Evolutionary conservation across 2,797 vertebrate species (phyloP), one percentile per base, ranked within the genome.

Genomic region (Pelochelys cantorii): DNA sequence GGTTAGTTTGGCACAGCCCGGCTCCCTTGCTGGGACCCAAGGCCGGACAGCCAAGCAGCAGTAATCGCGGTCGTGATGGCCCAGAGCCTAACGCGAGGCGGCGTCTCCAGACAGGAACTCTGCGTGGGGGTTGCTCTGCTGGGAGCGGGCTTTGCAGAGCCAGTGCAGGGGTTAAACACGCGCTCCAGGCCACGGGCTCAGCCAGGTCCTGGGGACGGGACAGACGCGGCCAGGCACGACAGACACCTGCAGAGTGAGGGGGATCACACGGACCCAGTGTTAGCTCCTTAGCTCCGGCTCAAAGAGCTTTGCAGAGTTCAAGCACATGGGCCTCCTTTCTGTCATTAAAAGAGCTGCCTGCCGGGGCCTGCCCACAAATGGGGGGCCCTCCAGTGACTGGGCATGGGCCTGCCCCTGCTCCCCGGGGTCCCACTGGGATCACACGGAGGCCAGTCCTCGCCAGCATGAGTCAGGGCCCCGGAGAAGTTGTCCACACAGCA

Each of bases 101-200:
- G 37, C 22, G 11, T 42, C 25, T 23, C 23, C 71, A 25, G 71
- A 12, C 23, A 42, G 71, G 37, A 92, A 79, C 78, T 5, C 3
- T 0, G 0, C 57, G 0, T 0, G 15, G 37, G 13, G 25, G 7
- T 18, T 0, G 0, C 3, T 65, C 74, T 25, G 3, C 13, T 15
- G 86, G 85, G 23, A 77, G 68, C 4, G 0, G 0, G 0, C 0
- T 14, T 48, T 56, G 53, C 31, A 42, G 74, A 42, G 42, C 74
- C 20, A 14, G 37, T 5, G 25, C 71, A 42, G 34, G 42, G 74
- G 37, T 23, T 37, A 75, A 54, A 54, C 53, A 13, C 22, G 7
- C 48, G 42, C 65, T 34, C 65, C 65, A 20, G 65, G 65, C 65
- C 18, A 11, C 4, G 9, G 5, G 9, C 31, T 68, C n/a, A 68